phyloP scores from a whole-genome alignment of 2,113 vertebrate genomes.

The Triplophysa rosa region DNA sequence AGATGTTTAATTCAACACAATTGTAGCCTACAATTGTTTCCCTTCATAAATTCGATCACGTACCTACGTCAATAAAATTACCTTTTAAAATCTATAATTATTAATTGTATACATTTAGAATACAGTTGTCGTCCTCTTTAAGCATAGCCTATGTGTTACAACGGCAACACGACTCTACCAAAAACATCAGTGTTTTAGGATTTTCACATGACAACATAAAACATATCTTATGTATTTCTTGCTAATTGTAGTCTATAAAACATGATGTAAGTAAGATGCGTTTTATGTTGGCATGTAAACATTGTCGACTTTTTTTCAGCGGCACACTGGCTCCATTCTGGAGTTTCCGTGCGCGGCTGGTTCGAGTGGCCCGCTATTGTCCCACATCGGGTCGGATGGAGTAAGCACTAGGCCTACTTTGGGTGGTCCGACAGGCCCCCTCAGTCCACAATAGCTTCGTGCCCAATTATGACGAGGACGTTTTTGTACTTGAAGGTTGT shows the following conservation, averaged over 20 bases:
- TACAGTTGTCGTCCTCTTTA: no score
- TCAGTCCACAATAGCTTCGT: conserved; percentile 39
- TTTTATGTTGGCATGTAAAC: no score
- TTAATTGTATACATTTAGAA: no score
- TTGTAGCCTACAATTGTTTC: background rate
- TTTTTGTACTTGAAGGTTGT: conserved; percentile 74
- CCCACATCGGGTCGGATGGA: conserved; percentile 59
- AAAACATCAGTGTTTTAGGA: no score
- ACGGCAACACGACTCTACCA: no score
- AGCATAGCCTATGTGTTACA: no score
- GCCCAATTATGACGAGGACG: conserved; percentile 56
- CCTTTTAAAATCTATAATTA: no score
- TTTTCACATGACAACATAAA: no score
- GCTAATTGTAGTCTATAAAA: no score
- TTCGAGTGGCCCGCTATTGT: conserved; percentile 73
- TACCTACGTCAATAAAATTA: no score
- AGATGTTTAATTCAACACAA: background rate
- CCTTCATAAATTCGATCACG: background rate
- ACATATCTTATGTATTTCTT: no score
- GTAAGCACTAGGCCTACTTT: conserved; percentile 64
- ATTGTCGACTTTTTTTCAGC: conserved; percentile 60
- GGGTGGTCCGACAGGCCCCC: conserved; percentile 73
- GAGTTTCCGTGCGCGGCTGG: conserved; percentile 66
- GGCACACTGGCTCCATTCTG: conserved; percentile 60
- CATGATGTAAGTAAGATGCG: no score